A percentile compares a stretch with the other conserved stretches of the same genome.
Evolutionary conservation across 2,888 invertebrate genomes (phyloP).

Genomic region (Lepidocyrtinus sp.): DNA sequence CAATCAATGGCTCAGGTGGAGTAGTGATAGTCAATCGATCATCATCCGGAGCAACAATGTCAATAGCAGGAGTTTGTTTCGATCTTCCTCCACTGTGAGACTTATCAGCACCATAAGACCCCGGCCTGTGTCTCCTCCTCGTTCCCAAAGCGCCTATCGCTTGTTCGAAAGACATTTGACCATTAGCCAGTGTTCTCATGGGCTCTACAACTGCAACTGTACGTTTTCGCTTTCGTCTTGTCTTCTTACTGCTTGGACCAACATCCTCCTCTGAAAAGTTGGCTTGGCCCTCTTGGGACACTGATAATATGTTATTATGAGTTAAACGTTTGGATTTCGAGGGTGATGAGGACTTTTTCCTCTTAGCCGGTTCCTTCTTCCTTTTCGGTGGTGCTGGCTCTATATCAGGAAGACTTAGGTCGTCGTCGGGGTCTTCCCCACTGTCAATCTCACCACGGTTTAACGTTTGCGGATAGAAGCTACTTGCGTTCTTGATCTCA

Average conservation of each 20-base stretch:
- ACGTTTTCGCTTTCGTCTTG: slow-evolving; percentile 38
- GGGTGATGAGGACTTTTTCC: slow-evolving; percentile 46
- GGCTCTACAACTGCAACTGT: slow-evolving; percentile 58
- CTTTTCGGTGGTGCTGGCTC: slow-evolving; percentile 49
- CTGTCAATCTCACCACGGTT: slow-evolving; percentile 35
- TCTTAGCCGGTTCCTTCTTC: slow-evolving; percentile 30
- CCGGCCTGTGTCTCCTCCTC: slow-evolving; percentile 38
- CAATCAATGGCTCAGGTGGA: slow-evolving; percentile 29
- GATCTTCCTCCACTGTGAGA: slow-evolving; percentile 39
- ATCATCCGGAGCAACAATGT: slow-evolving; percentile 49
- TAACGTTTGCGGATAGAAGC: slow-evolving; percentile 30
- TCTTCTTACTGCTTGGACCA: neutral
- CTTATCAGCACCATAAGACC: slow-evolving; percentile 41
- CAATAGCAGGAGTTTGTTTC: slow-evolving; percentile 51
- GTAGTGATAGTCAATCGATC: slow-evolving; percentile 40
- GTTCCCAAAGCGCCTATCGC: slow-evolving; percentile 41
- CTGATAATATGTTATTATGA: slow-evolving; percentile 34
- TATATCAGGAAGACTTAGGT: slow-evolving; percentile 61
- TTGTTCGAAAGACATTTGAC: slow-evolving; percentile 50
- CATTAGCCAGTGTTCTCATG: slow-evolving; percentile 46
- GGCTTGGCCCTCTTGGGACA: slow-evolving; percentile 43
- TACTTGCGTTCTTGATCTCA: slow-evolving; percentile 42
- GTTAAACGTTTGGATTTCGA: slow-evolving; percentile 50
- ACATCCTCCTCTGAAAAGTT: slow-evolving; percentile 46
- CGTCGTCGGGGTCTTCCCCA: slow-evolving; percentile 57